Conservation (phyloP, 1,140 invertebrate genomes). For the Hetaerina americana region DNA sequence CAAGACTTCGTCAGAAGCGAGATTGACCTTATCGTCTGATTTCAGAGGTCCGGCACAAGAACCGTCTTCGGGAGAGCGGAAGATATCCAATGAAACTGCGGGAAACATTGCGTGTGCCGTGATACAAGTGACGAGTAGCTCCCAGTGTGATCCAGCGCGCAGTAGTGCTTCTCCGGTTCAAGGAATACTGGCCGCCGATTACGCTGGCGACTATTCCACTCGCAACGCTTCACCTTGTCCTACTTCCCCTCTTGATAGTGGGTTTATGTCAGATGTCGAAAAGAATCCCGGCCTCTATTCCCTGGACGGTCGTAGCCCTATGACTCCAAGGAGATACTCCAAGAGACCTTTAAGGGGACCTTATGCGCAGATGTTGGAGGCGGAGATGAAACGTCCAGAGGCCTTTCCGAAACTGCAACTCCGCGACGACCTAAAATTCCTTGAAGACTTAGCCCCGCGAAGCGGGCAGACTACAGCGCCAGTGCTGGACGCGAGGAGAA, state of each 20-base stretch:
- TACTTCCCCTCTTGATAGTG: constrained; percentile 12
- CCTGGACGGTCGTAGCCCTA: constrained; percentile 17
- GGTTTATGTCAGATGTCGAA: constrained; percentile 43
- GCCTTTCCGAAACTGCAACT: constrained; percentile 32
- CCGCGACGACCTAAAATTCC: constrained; percentile 39
- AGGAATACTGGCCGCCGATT: background rate
- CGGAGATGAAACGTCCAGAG: constrained; percentile 57
- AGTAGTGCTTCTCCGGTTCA: background rate
- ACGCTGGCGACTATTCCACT: background rate
- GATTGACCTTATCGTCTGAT: background rate
- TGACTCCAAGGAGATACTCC: constrained; percentile 40
- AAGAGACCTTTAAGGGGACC: constrained; percentile 63
- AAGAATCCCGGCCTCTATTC: constrained; percentile 28
- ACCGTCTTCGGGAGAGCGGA: background rate
- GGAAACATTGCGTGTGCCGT: background rate
- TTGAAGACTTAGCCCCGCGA: constrained; percentile 30
- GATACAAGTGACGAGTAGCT: background rate
- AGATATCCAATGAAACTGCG: background rate
- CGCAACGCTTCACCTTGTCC: background rate
- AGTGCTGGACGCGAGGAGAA: constrained; percentile 23
- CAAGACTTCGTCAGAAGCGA: background rate
- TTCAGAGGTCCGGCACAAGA: background rate
- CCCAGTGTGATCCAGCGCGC: background rate
- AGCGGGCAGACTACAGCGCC: constrained; percentile 18
- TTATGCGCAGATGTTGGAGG: constrained; percentile 70